A percentile compares a stretch with the other conserved stretches of the same genome.
Evolutionary conservation across 2,888 invertebrate genomes (phyloP).

Genomic region (Andrena minutula): DNA sequence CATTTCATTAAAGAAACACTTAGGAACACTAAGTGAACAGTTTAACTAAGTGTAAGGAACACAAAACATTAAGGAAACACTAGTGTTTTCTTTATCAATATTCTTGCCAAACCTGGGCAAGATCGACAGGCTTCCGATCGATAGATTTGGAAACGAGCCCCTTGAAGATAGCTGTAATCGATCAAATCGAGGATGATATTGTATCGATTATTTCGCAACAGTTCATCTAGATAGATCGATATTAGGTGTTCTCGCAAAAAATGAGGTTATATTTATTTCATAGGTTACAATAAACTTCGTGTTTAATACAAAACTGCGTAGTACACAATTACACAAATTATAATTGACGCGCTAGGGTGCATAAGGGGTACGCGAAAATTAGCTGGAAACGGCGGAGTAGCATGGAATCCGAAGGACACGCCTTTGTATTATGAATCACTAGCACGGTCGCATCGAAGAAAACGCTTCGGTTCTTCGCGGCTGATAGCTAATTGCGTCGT

Average conservation of each 20-base stretch:
- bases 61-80: no score
- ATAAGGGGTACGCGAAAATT: conserved; percentile 12
- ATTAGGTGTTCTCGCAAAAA: not conserved
- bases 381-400: conserved; percentile 11
- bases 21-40: no score
- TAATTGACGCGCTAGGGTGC: conserved; percentile 1
- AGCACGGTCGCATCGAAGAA: conserved; percentile 48
- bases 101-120: not conserved
- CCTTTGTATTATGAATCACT: conserved; percentile 68
- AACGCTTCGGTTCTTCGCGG: conserved; percentile 34
- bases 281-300: not conserved
- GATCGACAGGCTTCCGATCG: not conserved
- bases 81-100: not conserved
- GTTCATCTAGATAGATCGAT: not conserved
- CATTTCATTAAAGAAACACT: not conserved
- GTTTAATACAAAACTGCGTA: not conserved
- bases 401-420: conserved; percentile 43
- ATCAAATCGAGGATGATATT: not conserved
- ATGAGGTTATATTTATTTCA: conserved; percentile 2
- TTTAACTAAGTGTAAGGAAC: no score
- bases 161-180: not conserved
- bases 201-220: not conserved
- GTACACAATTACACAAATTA: not conserved
- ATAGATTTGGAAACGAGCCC: not conserved
- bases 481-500: conserved; percentile 51